A percentile compares a stretch with the other conserved stretches of the same genome.
phyloP scores from a whole-genome alignment of 2,888 invertebrate genomes.

The Trissolcus brochymenae region DNA sequence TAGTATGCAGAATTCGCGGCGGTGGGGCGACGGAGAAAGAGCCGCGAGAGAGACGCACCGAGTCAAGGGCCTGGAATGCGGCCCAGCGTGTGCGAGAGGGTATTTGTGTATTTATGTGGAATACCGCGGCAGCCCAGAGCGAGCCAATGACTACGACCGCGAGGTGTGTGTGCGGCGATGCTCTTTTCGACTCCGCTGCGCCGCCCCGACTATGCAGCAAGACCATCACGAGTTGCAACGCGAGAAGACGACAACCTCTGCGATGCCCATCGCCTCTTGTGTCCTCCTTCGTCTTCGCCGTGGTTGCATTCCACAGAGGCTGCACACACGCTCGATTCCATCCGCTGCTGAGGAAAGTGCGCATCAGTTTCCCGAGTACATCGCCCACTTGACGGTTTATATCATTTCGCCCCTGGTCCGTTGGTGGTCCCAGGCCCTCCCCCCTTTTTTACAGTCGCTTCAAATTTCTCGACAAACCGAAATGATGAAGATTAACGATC shows the following conservation, averaged over 20 bases:
- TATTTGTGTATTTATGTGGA: slow-evolving; percentile 75
- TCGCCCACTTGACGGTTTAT: neutral
- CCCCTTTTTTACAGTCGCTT: slow-evolving; percentile 1
- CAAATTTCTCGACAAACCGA: slow-evolving; percentile 10
- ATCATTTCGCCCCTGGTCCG: slow-evolving; percentile 29
- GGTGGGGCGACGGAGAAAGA: slow-evolving; percentile 16
- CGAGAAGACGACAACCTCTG: slow-evolving; percentile 65
- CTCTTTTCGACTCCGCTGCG: slow-evolving; percentile 66
- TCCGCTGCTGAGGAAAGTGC: slow-evolving; percentile 9
- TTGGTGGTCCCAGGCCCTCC: slow-evolving; percentile 19
- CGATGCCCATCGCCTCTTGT: slow-evolving; percentile 52
- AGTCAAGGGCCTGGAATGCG: slow-evolving; percentile 71
- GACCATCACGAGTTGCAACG: slow-evolving; percentile 67
- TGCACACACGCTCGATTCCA: slow-evolving; percentile 61
- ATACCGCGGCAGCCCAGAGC: slow-evolving; percentile 64
- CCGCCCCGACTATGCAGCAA: slow-evolving; percentile 67
- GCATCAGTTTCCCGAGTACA: slow-evolving; percentile 1
- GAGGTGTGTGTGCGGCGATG: slow-evolving; percentile 69
- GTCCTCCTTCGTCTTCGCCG: slow-evolving; percentile 60
- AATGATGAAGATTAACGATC: slow-evolving; percentile 13
- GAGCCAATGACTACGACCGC: slow-evolving; percentile 72
- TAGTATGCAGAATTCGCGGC: slow-evolving; percentile 37
- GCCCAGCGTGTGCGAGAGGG: slow-evolving; percentile 69
- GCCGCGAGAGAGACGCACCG: slow-evolving; percentile 7
- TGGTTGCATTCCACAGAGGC: slow-evolving; percentile 39